phyloP scores from a whole-genome alignment of 1,140 invertebrate genomes.

The Globodera rostochiensis region DNA sequence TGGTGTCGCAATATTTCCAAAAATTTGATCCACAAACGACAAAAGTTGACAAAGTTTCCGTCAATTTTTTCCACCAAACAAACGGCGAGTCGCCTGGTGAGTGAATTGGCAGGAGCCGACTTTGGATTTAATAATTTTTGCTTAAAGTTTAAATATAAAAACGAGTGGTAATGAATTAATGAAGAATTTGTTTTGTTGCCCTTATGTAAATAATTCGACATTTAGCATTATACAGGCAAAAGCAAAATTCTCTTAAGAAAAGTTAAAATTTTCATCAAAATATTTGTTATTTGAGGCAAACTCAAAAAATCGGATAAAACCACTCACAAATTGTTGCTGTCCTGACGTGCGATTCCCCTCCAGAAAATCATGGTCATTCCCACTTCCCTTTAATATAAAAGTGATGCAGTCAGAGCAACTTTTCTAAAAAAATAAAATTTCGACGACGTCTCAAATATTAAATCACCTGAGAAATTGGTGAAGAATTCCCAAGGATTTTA shows the following conservation, averaged over 20 bases:
- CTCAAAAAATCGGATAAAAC: too few species aligned
- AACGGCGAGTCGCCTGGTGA: conserved; percentile 26
- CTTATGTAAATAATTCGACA: conserved; percentile 8
- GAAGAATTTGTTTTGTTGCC: background rate
- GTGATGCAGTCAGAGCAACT: conserved; percentile 6
- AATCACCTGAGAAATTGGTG: background rate
- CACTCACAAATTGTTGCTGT: too few species aligned
- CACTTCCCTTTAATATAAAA: conserved; percentile 14
- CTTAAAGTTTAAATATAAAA: conserved; percentile 24
- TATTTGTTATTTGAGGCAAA: background rate
- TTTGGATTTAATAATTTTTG: conserved; percentile 26
- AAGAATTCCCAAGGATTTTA: conserved; percentile 5
- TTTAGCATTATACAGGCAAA: too few species aligned
- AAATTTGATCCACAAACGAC: conserved; percentile 42
- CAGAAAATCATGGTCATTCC: background rate
- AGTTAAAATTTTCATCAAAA: background rate
- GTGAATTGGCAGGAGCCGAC: conserved; percentile 39
- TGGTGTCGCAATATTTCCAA: conserved; percentile 30
- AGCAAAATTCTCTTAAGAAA: background rate
- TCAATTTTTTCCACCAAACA: conserved; percentile 33
- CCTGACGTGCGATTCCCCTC: too few species aligned
- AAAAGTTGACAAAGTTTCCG: conserved; percentile 1
- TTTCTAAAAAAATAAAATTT: background rate
- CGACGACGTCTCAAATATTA: background rate
- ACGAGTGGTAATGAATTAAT: too few species aligned